Evolutionary conservation across 2,797 vertebrate genomes (phyloP), one percentile per base, ranked within the genome.

Genomic region (Rhinichthys osculus): DNA sequence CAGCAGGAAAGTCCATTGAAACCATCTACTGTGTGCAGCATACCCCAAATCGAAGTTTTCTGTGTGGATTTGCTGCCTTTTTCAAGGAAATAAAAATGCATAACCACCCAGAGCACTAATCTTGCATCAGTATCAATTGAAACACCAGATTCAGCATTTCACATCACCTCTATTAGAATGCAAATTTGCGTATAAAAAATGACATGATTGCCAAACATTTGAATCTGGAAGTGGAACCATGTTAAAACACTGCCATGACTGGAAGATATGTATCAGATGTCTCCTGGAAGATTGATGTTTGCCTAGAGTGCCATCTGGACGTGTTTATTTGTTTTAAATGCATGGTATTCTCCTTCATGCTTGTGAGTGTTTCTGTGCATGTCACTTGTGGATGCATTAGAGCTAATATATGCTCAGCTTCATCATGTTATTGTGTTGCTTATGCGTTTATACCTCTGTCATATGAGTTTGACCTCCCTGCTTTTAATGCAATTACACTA

Each of bases 391-490:
- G 62, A 47, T 66, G 33, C n/a, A 78, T 57, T 70, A 71, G 50
- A 71, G 50, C 7, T 59, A 70, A 35, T 71, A 50, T 59, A 42
- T 72, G 35, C 62, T 62, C 13, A 27, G 67, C 66, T 59, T 50
- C 40, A 73, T 73, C 77, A 71, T 71, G 74, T 70, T 23, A 62
- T 50, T 80, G 77, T 80, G 52, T 21, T 17, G 77, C 19, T 64
- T 80, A 85, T 85, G 77, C 2, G 0, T 85, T 66, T 66, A 80
- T 35, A 69, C 54, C 38, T 62, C 67, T 62, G 67, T 72, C 54
- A 54, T 78, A 52, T 85, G 69, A 85, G 44, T 81, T 85, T 85
- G 70, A 85, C 78, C 78, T 81, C 78, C 33, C 33, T 66, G 44
- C 57, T 73, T 52, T 74, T 59, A 81, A 73, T 81, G 78, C 78